Percentiles rank a stretch among this genome's conserved stretches.
These are phyloP conservation scores for Lepidotrigona ventralis DNA, from an alignment of 1,140 invertebrate genomes.

Conservation along the genomic window DNA sequence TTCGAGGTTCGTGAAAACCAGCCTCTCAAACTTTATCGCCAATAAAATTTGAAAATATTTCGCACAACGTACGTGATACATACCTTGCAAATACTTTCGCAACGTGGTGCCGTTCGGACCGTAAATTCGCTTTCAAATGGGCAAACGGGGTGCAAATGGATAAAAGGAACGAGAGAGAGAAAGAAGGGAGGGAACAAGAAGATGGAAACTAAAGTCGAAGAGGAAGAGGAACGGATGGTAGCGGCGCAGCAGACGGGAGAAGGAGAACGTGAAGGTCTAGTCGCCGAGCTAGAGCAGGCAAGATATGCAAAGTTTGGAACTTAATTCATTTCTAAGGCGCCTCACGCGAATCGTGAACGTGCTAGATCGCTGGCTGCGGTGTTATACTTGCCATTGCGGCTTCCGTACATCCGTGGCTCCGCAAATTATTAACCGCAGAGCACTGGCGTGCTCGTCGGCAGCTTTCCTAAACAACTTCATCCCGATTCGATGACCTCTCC, in stretches of 20 bases:
- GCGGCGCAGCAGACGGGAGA: constrained; percentile 12
- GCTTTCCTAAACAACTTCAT: constrained; percentile 48
- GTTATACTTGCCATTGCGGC: constrained; percentile 57
- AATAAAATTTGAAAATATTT: neutral
- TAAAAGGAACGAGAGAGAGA: neutral
- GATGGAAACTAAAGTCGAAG: neutral
- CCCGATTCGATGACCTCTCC: neutral
- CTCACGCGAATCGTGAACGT: constrained; percentile 71
- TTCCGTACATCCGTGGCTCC: constrained; percentile 51
- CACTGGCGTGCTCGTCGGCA: constrained; percentile 14
- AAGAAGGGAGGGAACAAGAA: neutral
- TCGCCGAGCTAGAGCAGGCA: constrained; percentile 51
- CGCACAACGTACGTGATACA: neutral
- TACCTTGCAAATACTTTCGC: neutral
- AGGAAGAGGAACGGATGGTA: neutral
- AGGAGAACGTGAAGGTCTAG: constrained; percentile 36
- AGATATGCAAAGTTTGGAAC: constrained; percentile 74
- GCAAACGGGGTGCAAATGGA: neutral
- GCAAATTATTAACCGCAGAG: constrained; percentile 64
- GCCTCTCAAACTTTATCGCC: neutral
- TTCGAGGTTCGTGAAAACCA: too few relatives aligned
- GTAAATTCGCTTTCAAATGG: neutral
- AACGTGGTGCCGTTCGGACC: neutral
- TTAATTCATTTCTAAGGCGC: constrained; percentile 75
- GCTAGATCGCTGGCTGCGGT: constrained; percentile 66